phyloP scores from a whole-genome alignment of 1,140 invertebrate species.

The Drosophila pseudoobscura region DNA sequence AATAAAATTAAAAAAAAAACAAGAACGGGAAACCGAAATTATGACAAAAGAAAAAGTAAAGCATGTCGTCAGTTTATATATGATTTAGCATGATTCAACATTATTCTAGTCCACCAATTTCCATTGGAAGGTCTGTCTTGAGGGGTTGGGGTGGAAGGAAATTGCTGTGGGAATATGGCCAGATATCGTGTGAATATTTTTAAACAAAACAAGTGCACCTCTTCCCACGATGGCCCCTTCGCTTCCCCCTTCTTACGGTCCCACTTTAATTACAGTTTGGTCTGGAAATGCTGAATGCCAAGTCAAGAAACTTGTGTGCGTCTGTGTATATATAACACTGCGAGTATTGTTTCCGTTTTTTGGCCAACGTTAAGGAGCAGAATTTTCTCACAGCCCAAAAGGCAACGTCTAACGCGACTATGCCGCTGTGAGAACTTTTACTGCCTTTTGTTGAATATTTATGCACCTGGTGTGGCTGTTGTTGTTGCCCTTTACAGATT shows the following conservation, averaged over 20 bases:
- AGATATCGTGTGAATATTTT: constrained; percentile 72
- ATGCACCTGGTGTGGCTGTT: constrained; percentile 56
- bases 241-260: constrained; percentile 24
- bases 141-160: constrained; percentile 44
- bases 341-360: constrained; percentile 69
- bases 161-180: constrained; percentile 70
- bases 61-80: constrained; percentile 38
- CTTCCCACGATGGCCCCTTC: constrained; percentile 66
- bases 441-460: constrained; percentile 72
- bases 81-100: constrained; percentile 58
- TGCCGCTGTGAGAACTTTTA: constrained; percentile 59
- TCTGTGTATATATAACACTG: constrained; percentile 49
- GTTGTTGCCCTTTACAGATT: constrained; percentile 57
- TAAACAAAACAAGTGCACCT: constrained; percentile 74
- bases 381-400: constrained; percentile 80
- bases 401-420: background rate
- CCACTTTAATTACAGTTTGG: constrained; percentile 77
- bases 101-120: constrained; percentile 23
- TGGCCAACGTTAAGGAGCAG: constrained; percentile 50
- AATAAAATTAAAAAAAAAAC: constrained; percentile 29
- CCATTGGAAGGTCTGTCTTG: background rate
- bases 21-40: constrained; percentile 34
- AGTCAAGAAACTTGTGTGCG: constrained; percentile 57
- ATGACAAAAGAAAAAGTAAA: constrained; percentile 32
- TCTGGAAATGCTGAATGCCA: constrained; percentile 56